A percentile compares a stretch with the other conserved stretches of the same genome.
Evolutionary conservation across 2,888 invertebrate species (phyloP).

Genomic region (Hypena proboscidalis): DNA sequence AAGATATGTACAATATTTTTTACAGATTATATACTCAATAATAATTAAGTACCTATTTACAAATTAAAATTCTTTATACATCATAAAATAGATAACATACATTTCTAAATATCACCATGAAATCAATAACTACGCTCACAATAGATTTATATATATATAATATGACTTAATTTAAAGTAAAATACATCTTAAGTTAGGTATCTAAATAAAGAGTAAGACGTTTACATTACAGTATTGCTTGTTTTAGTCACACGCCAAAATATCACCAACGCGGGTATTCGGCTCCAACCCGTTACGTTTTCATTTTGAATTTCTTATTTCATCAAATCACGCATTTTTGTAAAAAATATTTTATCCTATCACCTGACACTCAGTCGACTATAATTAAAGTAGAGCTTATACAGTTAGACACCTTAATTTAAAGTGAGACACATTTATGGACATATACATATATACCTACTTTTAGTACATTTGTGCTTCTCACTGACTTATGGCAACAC

Average conservation of each 20-base stretch:
- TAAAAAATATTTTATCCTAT: slow-evolving; percentile 80
- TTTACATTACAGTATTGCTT: slow-evolving; percentile 91
- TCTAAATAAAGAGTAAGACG: slow-evolving; percentile 85
- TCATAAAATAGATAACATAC: slow-evolving; percentile 82
- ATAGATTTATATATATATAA: slow-evolving; percentile 71
- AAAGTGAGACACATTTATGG: slow-evolving; percentile 83
- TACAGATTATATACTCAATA: slow-evolving; percentile 77
- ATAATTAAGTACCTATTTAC: slow-evolving; percentile 86
- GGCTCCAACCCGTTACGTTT: slow-evolving; percentile 49
- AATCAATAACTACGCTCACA: slow-evolving; percentile 84
- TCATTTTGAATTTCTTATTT: slow-evolving; percentile 51
- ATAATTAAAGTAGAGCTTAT: slow-evolving; percentile 80
- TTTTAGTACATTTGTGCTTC: slow-evolving; percentile 69
- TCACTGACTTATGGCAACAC: slow-evolving; percentile 67
- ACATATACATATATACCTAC: slow-evolving; percentile 80
- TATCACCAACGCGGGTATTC: slow-evolving; percentile 83
- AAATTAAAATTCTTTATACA: slow-evolving; percentile 85
- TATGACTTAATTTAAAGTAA: slow-evolving; percentile 71
- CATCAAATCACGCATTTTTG: slow-evolving; percentile 58
- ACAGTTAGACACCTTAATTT: slow-evolving; percentile 84
- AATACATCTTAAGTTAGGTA: slow-evolving; percentile 79
- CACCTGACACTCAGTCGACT: slow-evolving; percentile 78
- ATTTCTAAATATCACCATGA: slow-evolving; percentile 84
- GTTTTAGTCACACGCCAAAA: slow-evolving; percentile 89
- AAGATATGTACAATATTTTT: slow-evolving; percentile 85